Evolutionary conservation across 2,797 vertebrate genomes (phyloP), one percentile per base, ranked within the genome.

Genomic region (Pachyuromys duprasi): DNA sequence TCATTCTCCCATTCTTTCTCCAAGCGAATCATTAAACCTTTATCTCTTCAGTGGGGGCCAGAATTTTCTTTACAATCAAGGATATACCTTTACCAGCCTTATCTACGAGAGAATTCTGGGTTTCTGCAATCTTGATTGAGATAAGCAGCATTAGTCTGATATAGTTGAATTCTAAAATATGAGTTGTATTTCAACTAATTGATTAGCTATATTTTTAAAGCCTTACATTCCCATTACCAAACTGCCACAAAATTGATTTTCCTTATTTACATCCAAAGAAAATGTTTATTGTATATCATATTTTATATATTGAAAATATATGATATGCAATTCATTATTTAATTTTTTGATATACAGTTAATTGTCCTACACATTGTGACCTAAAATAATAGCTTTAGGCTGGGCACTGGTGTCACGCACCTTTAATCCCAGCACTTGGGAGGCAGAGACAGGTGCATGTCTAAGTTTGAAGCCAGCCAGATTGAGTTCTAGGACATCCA

Each of bases 81-180:
- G 42, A 5, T 65, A 2, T 91, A 55, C 28, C 39, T 93, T 83
- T 93, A 74, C n/a, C 42, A 92, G 42, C 55, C 49, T 91, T 53
- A 83, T n/a, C 53, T 91, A 53, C 20, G 33, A 74, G 80, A 92
- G 14, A 81, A 86, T 94, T 36, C 87, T 91, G 13, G 36, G 31
- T 49, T 83, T 89, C 63, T 86, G 72, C 33, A 69, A 3, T 79
- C 86, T 42, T 83, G 5, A 93, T 93, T 89, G 76, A n/a, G 49
- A 70, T 49, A 75, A 92, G 76, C 26, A 79, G 33, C 63, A 80
- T 89, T 93, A 42, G 55, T 89, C 57, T 89, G 24, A 89, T 28
- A 28, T 24, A 94, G 8, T 6, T 89, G 28, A 31, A 79, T 93
- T 96, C 89, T 90, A 89, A 93, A 95, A 75, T 75, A 53, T 63